Base-by-base conservation (phyloP, 2,888 invertebrate species). In the Scrobipalpa costella region DNA sequence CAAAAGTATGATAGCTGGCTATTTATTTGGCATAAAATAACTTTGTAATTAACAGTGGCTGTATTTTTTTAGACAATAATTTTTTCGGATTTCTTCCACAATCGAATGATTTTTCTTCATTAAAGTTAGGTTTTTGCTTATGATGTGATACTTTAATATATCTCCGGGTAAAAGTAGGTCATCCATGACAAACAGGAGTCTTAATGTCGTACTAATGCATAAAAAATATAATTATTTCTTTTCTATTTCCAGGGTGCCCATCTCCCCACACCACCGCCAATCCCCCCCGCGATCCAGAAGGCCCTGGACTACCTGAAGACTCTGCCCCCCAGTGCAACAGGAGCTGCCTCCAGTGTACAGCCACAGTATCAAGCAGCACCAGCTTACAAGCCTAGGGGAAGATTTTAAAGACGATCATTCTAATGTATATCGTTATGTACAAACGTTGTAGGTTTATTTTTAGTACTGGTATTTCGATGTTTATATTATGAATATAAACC, bases 221-320 rank as follows among this genome's bases (percentile, higher is more conserved):
- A 19, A 15, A 7, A n/a, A 17, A 2, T 50, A 19, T 3, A 19
- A 7, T 19, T 5, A 19, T 1, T 1, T 8, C 6, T 52, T 13
- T 34, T 33, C 34, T 0, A n/a, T 68, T 79, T 85, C 13, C 81
- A 91, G 83, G 96, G 96, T 44, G 95, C 94, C 58, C 96, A 96
- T 82, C 86, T 96, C 55, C 96, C 96, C 13, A 96, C 96, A 8
- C 95, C 96, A 5, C 96, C 96, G n/a, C 95, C 96, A 19, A 94
- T 96, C 69, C 96, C 96, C 8, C 91, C 93, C 62, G 95, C 94
- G 70, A 96, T 96, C 70, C 94, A 94, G 74, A 93, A 93, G 68
- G 93, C 95, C 57, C 82, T 95, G 69, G 94, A 94, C 19, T 94
- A 93, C 83, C 88, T 94, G 73, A 92, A 90, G 73, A 86, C 88